A percentile compares a stretch with the other conserved stretches of the same genome.
Evolutionary conservation across 2,797 vertebrate species (phyloP).

Genomic region (Echeneis naucrates): DNA sequence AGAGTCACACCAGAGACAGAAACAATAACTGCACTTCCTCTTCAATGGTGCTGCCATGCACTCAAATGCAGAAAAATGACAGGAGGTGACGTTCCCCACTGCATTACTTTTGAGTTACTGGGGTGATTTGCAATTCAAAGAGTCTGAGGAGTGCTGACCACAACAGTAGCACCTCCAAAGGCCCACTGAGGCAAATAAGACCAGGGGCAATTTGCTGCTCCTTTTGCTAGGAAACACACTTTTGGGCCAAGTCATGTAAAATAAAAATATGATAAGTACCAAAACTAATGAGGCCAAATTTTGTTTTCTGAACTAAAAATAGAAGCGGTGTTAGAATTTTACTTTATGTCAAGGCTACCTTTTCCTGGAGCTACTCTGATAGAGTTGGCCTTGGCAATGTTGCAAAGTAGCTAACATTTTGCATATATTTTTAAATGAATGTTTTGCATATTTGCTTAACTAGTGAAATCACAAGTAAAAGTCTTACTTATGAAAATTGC

Average conservation of each 20-base stretch:
- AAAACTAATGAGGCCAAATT: constrained; percentile 83
- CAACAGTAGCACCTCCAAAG: constrained; percentile 79
- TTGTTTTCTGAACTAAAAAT: constrained; percentile 78
- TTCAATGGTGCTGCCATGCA: constrained; percentile 77
- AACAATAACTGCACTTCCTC: constrained; percentile 84
- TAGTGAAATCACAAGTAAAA: constrained; percentile 56
- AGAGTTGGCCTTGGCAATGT: constrained; percentile 70
- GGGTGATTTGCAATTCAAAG: constrained; percentile 87
- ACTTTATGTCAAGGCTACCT: constrained; percentile 74
- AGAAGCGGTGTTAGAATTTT: constrained; percentile 58
- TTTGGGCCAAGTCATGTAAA: constrained; percentile 84
- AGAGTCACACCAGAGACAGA: constrained; percentile 81
- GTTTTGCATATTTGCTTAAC: constrained; percentile 79
- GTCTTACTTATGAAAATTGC: constrained; percentile 46
- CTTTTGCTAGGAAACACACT: constrained; percentile 78
- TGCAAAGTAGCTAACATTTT: constrained; percentile 65
- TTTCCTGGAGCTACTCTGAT: constrained; percentile 69
- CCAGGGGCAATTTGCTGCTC: constrained; percentile 80
- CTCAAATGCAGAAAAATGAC: constrained; percentile 88
- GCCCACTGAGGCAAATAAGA: constrained; percentile 84
- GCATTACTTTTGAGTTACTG: constrained; percentile 87
- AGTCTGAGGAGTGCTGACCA: constrained; percentile 86
- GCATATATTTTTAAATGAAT: constrained; percentile 64
- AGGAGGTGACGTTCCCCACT: constrained; percentile 78
- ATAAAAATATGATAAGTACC: constrained; percentile 84